Base-by-base conservation (phyloP, 1,140 invertebrate species). In the Ips nitidus region DNA sequence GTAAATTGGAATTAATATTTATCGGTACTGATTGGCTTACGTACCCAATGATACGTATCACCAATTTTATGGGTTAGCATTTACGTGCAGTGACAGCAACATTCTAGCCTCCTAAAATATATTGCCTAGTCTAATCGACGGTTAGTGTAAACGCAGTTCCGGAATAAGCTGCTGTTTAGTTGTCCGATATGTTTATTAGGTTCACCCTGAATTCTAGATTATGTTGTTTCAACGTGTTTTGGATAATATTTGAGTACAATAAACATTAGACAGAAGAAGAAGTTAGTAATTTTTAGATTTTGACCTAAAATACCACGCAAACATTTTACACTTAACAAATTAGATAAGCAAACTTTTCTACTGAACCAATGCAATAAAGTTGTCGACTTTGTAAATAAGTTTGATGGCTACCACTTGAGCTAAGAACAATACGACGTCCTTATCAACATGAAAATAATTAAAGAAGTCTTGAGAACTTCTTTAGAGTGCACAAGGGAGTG, bases 1-100 rank as follows among this genome's bases (percentile, higher is more conserved):
- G 59, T 61, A 61, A 61, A 61, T 61, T 47, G 42, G 59, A 61
- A 42, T 59, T 59, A 63, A 63, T 63, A 63, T 52, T 63, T 63
- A 63, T 63, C 50, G 61, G 50, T 41, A 63, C 40, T 52, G 50
- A 63, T 63, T 52, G 52, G 61, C 37, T 52, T 52, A 4, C 45
- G 61, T 22, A 8, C 8, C 4, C 47, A 63, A 63, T 52, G 61
- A 52, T 63, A n/a, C 50, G 45, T 52, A 63, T 63, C 61, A n/a
- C 47, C 39, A 63, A 63, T 63, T 63, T 63, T 63, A 63, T 63
- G 50, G 61, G 47, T 52, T 63, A 63, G 38, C 61, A 63, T 63
- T 63, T 52, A 63, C 61, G 61, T 63, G 50, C 40, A 63, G 61
- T 63, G 61, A 63, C 61, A 52, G 39, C 47, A 41, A 41, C 61